Evolutionary conservation across 2,888 invertebrate genomes (phyloP), one percentile per base, ranked within the genome.

Genomic region (Scrobipalpa costella): DNA sequence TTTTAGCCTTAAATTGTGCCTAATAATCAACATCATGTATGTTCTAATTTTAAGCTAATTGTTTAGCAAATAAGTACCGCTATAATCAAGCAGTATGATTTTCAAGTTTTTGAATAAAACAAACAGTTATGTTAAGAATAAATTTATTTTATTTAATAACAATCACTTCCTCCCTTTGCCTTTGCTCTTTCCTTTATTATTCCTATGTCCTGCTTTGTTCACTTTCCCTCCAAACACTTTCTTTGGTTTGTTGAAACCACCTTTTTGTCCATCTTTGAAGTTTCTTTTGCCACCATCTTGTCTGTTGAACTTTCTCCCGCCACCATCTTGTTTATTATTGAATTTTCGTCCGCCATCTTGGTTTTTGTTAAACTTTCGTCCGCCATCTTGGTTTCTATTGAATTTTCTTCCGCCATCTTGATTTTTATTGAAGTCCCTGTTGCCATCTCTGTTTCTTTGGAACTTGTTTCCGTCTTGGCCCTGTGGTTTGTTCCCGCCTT

Each of bases 211-310:
- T 40, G 68, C 71, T 71, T 84, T 83, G 34, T 74, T 88, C n/a
- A 88, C 66, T 73, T 88, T 89, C 0, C 88, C 85, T 2, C 88
- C 88, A 66, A 87, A 85, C 0, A 87, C 88, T 73, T 88, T 88
- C 64, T 83, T 85, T 1, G 77, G 71, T 69, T 84, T 86, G 17
- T 78, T 77, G 34, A 74, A 80, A 19, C 73, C 68, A 19, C 73
- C 68, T 67, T 73, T 70, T 64, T 74, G 67, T 0, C 72, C 73
- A 47, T 75, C 72, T 33, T 71, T 74, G 9, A 36, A 40, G 55
- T 55, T 55, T 27, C 33, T 40, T 38, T 58, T 58, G 13, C 70
- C 70, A 58, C 69, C 70, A 61, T 71, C 65, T 60, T 68, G 71
- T 7, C 67, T 72, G 36, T 72, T 70, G 63, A 77, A 84, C 58